Base-by-base conservation (phyloP, 2,113 vertebrate species). In the Melanerpes formicivorus region DNA sequence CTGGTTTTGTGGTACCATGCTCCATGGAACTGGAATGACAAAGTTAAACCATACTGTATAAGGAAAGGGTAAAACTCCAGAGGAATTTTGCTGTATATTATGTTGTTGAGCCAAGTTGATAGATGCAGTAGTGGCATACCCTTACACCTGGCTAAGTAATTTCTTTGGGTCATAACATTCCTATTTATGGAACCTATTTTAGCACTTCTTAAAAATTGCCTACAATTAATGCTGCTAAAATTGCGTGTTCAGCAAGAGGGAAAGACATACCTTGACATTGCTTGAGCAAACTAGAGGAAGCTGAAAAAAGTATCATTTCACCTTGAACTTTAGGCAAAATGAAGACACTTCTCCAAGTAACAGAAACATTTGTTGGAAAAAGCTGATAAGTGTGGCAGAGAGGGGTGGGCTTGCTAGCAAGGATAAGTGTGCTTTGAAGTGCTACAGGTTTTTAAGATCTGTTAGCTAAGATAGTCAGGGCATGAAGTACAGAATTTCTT, bases 111-210 rank as follows among this genome's bases (percentile, higher is more conserved):
- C 37, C 1, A 4, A 37, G 48, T 60, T 67, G 73, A 65, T 27
- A 78, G 71, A 52, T 65, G 60, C 40, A 44, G 8, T 62, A 56
- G 54, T 4, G 19, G 25, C 48, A 88, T 83, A 73, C 37, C 62
- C 42, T 92, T 86, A 70, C 65, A 84, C 77, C 80, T 37, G 7
- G 10, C 23, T 12, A 46, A 85, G 64, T 82, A 0, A 1, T 80
- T 94, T 93, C 42, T 48, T 83, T 91, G 88, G 74, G 88, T 92
- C 76, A 52, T 83, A 86, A 71, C 12, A 1, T 71, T 84, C 40
- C 86, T 90, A 92, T 86, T 94, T 94, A 86, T 87, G 70, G 84
- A 84, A 78, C 14, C 22, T 62, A n/a, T 69, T 89, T 93, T 73
- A 88, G 59, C 14, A 84, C 55, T 88, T 63, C 56, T 54, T 65